Evolutionary conservation across 1,140 invertebrate species (phyloP).

Genomic region (Propsilocerus akamusi): DNA sequence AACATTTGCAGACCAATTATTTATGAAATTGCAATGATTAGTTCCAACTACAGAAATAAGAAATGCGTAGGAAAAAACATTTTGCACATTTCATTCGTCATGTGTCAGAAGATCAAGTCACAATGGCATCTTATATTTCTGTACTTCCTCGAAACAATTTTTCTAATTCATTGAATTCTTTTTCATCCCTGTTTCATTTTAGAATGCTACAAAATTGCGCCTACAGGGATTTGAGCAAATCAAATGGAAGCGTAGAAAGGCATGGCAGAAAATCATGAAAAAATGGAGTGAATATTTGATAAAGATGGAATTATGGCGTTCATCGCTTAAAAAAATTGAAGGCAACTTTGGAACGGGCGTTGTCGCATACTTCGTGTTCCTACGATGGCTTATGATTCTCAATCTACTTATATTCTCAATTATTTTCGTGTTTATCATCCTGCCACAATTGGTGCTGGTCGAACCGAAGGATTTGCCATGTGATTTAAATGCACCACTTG

Average conservation of each 20-base stretch:
- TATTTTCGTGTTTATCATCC: slow-evolving; percentile 42
- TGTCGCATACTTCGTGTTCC: slow-evolving; percentile 59
- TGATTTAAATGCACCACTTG: slow-evolving; percentile 18
- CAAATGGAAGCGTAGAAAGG: slow-evolving; percentile 54
- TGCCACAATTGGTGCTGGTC: slow-evolving; percentile 39
- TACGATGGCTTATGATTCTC: slow-evolving; percentile 61
- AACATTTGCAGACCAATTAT: too few relatives aligned
- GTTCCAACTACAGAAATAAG: too few relatives aligned
- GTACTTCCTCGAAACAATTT: background rate
- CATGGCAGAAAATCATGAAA: slow-evolving; percentile 38
- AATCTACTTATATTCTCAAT: slow-evolving; percentile 46
- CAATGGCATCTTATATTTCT: too few relatives aligned
- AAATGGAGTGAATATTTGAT: slow-evolving; percentile 37
- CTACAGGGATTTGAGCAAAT: slow-evolving; percentile 59
- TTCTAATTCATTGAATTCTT: background rate
- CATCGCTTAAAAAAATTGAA: slow-evolving; percentile 50
- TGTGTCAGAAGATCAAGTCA: too few relatives aligned
- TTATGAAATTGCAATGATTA: too few relatives aligned
- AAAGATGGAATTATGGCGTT: slow-evolving; percentile 53
- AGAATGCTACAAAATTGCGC: slow-evolving; percentile 60
- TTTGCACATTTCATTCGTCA: too few relatives aligned
- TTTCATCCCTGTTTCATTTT: slow-evolving; percentile 8
- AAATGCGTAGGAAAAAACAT: too few relatives aligned
- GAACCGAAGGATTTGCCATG: slow-evolving; percentile 17
- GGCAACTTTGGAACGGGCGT: slow-evolving; percentile 65